phyloP scores from a whole-genome alignment of 2,888 invertebrate species.

The Idaea straminata region DNA sequence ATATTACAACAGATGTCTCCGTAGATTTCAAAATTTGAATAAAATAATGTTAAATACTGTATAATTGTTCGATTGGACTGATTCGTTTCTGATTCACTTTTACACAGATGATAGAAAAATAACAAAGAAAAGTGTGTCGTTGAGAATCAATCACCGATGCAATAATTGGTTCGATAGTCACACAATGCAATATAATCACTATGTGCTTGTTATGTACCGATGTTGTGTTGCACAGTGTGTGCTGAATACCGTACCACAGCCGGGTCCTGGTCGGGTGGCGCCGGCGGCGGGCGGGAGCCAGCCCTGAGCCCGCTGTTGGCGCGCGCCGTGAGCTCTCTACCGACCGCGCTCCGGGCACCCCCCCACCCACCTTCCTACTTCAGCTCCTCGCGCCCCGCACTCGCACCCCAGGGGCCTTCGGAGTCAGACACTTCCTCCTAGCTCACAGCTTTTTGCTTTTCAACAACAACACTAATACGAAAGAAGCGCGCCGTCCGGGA shows the following conservation, averaged over 20 bases:
- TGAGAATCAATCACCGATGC: slow-evolving; percentile 38
- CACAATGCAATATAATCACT: slow-evolving; percentile 40
- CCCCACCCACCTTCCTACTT: slow-evolving; percentile 11
- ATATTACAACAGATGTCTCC: slow-evolving; percentile 8
- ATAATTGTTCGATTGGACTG: slow-evolving; percentile 19
- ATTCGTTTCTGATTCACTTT: slow-evolving; percentile 13
- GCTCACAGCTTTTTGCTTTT: neutral
- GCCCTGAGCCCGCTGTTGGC: slow-evolving; percentile 25
- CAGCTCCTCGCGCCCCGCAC: neutral
- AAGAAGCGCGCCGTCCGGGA: slow-evolving; percentile 9
- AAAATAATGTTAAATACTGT: slow-evolving; percentile 1
- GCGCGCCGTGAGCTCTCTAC: slow-evolving; percentile 26
- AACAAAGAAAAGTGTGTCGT: slow-evolving; percentile 43
- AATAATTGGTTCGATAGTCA: slow-evolving; percentile 39
- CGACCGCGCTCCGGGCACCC: slow-evolving; percentile 26
- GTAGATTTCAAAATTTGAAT: neutral
- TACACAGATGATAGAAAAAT: slow-evolving; percentile 54
- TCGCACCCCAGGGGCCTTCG: slow-evolving; percentile 2
- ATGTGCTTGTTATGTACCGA: slow-evolving; percentile 35
- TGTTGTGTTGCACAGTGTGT: slow-evolving; percentile 39
- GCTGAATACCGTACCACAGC: slow-evolving; percentile 23
- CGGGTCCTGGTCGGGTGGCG: slow-evolving; percentile 9
- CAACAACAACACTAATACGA: neutral
- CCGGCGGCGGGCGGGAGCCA: slow-evolving; percentile 7
- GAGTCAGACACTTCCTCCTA: neutral